Conservation (phyloP, 2,113 vertebrate genomes). For the Sinocyclocheilus rhinocerous region DNA sequence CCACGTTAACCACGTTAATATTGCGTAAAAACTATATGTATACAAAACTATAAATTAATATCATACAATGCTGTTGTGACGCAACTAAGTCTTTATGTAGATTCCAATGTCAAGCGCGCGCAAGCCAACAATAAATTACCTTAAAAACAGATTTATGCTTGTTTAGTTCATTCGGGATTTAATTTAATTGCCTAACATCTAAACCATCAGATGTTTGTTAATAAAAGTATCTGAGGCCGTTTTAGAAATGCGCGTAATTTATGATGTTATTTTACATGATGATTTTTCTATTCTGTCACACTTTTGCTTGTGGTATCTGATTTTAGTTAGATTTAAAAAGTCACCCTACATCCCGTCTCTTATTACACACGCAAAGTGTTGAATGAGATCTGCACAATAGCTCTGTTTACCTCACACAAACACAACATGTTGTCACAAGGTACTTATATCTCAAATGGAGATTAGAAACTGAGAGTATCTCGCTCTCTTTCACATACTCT, state of each 20-base stretch:
- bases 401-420: conserved; percentile 52
- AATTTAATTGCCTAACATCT: not conserved
- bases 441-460: conserved; percentile 35
- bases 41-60: not conserved
- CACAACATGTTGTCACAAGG: conserved; percentile 46
- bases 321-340: conserved; percentile 37
- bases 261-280: not conserved
- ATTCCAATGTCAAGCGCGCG: not conserved
- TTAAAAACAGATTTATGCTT: conserved; percentile 2
- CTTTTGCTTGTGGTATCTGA: not conserved
- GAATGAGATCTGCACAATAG: conserved; percentile 62
- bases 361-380: conserved; percentile 61
- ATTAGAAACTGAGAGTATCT: conserved; percentile 53
- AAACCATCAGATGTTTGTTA: not conserved
- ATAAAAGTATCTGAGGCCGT: not conserved
- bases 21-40: too few relatives aligned
- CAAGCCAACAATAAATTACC: not conserved
- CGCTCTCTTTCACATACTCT: not conserved
- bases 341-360: conserved; percentile 8
- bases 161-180: not conserved
- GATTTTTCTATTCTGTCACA: not conserved
- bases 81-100: conserved; percentile 9
- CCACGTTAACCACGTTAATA: not conserved
- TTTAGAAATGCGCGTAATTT: not conserved
- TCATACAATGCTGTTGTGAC: not conserved